phyloP scores from a whole-genome alignment of 1,140 invertebrate genomes.

The Chelonus insularis region DNA sequence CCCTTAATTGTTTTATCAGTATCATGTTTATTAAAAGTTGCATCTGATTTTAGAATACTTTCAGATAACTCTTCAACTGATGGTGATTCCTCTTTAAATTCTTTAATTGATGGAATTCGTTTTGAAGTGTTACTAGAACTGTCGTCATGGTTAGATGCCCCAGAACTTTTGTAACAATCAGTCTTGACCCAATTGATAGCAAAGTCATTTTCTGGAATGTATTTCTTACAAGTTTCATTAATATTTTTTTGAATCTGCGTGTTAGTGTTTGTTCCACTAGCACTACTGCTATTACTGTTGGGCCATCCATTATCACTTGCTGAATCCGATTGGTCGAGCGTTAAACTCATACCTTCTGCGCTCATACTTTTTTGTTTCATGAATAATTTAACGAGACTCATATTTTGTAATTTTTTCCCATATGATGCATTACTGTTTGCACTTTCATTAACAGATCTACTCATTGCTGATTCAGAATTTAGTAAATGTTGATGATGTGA shows the following conservation, averaged over 20 bases:
- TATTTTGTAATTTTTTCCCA: slow-evolving; percentile 64
- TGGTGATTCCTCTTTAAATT: slow-evolving; percentile 56
- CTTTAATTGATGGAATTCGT: slow-evolving; percentile 45
- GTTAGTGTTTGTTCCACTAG: slow-evolving; percentile 46
- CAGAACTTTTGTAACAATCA: slow-evolving; percentile 38
- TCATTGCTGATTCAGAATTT: slow-evolving; percentile 54
- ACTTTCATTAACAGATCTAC: slow-evolving; percentile 53
- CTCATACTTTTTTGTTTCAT: slow-evolving; percentile 87
- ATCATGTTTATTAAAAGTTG: slow-evolving; percentile 29
- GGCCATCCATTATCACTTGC: slow-evolving; percentile 52
- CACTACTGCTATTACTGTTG: slow-evolving; percentile 50
- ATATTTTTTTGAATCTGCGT: slow-evolving; percentile 47
- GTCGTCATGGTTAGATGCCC: slow-evolving; percentile 33
- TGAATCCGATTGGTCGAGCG: slow-evolving; percentile 54
- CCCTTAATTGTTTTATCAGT: slow-evolving; percentile 42
- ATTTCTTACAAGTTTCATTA: slow-evolving; percentile 13
- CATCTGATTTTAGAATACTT: slow-evolving; percentile 51
- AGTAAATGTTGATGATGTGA: slow-evolving; percentile 52
- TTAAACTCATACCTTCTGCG: slow-evolving; percentile 67
- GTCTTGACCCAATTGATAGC: slow-evolving; percentile 56
- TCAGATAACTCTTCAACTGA: slow-evolving; percentile 60
- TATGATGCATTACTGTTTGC: slow-evolving; percentile 54
- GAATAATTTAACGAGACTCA: slow-evolving; percentile 85
- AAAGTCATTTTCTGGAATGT: slow-evolving; percentile 47
- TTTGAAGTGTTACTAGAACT: slow-evolving; percentile 39